Conservation (phyloP, 2,113 vertebrate genomes). For the Centropristis striata region DNA sequence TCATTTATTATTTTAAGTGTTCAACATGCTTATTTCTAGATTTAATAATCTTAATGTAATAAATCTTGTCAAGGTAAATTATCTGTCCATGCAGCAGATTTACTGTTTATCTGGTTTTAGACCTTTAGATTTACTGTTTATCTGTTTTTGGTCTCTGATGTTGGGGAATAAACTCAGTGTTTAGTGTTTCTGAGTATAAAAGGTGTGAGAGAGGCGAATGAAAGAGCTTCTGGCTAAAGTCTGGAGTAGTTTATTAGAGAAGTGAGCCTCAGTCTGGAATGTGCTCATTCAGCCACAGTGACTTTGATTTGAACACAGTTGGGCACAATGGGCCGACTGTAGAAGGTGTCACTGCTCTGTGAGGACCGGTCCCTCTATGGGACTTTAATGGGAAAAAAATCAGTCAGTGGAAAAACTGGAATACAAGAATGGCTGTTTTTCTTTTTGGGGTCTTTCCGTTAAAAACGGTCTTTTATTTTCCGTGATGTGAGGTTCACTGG, state of each 20-base stretch:
- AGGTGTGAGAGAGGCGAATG: conserved; percentile 26
- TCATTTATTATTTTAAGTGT: too few relatives aligned
- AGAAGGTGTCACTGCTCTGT: conserved; percentile 71
- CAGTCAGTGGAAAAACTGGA: conserved; percentile 60
- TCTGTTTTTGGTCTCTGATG: conserved; percentile 50
- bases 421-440: conserved; percentile 59
- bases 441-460: conserved; percentile 48
- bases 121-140: too few relatives aligned
- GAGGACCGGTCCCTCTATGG: conserved; percentile 48
- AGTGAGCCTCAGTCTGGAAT: conserved; percentile 65
- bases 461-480: conserved; percentile 51
- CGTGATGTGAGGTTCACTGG: conserved; percentile 58
- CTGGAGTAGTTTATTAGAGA: conserved; percentile 41
- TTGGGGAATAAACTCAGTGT: conserved; percentile 39
- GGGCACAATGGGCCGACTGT: conserved; percentile 77
- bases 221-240: conserved; percentile 56
- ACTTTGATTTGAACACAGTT: conserved; percentile 71
- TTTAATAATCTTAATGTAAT: too few relatives aligned
- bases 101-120: too few relatives aligned
- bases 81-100: too few relatives aligned
- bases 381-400: conserved; percentile 37
- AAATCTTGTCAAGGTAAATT: too few relatives aligned
- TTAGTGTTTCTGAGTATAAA: conserved; percentile 52
- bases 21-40: too few relatives aligned
- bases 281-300: conserved; percentile 58